Percentiles rank a stretch among this genome's conserved stretches.
Conservation (phyloP, 2,888 invertebrate species). For the Adineta ricciae region DNA sequence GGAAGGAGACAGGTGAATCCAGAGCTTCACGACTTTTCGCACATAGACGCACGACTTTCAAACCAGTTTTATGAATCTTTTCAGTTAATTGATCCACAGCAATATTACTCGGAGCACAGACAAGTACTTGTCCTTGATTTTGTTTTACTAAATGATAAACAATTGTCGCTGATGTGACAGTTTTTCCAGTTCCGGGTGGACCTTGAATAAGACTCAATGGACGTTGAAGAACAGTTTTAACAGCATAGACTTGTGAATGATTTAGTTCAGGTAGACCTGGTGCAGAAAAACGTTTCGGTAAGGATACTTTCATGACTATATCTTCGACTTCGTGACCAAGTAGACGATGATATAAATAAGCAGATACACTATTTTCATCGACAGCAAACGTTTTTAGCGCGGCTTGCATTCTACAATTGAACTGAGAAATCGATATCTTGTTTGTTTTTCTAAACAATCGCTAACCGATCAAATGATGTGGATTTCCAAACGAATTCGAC, state of each 20-base stretch:
- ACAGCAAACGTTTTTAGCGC: slow-evolving; percentile 87
- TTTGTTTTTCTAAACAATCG: too few relatives aligned
- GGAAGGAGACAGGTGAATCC: slow-evolving; percentile 88
- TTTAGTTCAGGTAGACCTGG: slow-evolving; percentile 94
- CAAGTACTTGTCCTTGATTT: slow-evolving; percentile 71
- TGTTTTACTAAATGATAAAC: slow-evolving; percentile 93
- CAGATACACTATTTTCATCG: slow-evolving; percentile 88
- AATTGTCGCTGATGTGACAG: slow-evolving; percentile 95
- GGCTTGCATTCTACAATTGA: slow-evolving; percentile 75
- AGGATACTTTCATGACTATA: slow-evolving; percentile 73
- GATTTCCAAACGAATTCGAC: slow-evolving; percentile 99
- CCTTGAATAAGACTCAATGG: slow-evolving; percentile 91
- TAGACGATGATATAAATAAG: slow-evolving; percentile 90
- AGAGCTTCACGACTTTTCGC: slow-evolving; percentile 96
- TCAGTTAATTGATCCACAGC: slow-evolving; percentile 98
- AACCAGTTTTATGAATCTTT: slow-evolving; percentile 89
- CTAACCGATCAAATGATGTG: slow-evolving; percentile 72
- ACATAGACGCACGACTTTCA: slow-evolving; percentile 82
- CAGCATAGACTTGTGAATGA: slow-evolving; percentile 87
- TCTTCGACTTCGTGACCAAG: slow-evolving; percentile 72
- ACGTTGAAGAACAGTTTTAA: slow-evolving; percentile 89
- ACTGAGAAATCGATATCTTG: too few relatives aligned
- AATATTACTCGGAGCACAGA: slow-evolving; percentile 96
- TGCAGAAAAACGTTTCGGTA: slow-evolving; percentile 91
- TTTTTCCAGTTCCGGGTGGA: slow-evolving; percentile 54